Evolutionary conservation across 2,888 invertebrate genomes (phyloP).

Genomic region (Neuroscelio doddi): DNA sequence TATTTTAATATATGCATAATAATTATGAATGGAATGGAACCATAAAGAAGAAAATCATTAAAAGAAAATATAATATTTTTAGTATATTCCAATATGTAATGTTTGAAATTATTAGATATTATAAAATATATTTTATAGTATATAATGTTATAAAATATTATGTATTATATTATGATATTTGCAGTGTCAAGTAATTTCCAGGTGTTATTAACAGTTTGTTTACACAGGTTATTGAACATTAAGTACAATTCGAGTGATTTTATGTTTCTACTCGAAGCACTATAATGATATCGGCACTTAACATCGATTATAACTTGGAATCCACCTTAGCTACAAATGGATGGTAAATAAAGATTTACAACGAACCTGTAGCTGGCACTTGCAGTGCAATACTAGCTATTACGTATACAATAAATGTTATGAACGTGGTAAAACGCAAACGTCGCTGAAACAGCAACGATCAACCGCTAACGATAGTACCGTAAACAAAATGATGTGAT

Average conservation of each 20-base stretch:
- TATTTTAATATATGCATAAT: no score
- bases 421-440: constrained; percentile 31
- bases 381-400: constrained; percentile 36
- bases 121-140: no score
- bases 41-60: no score
- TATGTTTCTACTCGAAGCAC: background rate
- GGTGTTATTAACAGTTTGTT: no score
- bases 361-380: constrained; percentile 36
- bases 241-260: background rate
- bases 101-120: no score
- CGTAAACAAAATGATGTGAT: background rate
- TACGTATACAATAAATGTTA: constrained; percentile 33
- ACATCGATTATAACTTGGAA: constrained; percentile 34
- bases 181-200: no score
- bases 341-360: constrained; percentile 50
- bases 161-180: no score
- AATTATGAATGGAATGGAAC: no score
- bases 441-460: constrained; percentile 28
- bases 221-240: no score
- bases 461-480: constrained; percentile 16
- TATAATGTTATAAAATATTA: no score
- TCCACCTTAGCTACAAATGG: constrained; percentile 42
- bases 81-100: no score
- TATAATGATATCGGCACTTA: constrained; percentile 22
- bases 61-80: no score